Evolutionary conservation across 2,113 vertebrate species (phyloP), one percentile per base, ranked within the genome.

Genomic region (Chunga burmeisteri): DNA sequence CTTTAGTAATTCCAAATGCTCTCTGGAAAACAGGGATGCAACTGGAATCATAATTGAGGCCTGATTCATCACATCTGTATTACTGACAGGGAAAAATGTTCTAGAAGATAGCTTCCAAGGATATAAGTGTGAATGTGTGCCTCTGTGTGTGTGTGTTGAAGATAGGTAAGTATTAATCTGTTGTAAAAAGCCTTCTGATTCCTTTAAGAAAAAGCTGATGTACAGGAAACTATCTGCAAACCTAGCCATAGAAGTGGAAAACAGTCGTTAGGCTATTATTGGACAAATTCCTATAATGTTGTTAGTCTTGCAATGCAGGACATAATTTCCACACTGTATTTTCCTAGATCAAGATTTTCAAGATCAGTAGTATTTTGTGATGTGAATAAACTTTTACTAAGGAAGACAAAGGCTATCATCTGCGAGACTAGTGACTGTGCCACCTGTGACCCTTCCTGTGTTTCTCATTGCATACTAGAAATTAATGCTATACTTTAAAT

Each of bases 1-100:
- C 72, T 96, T 91, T 2, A 87, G 44, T 72, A 91, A 68, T 92
- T 94, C 65, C 73, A 94, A 71, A 85, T 94, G 61, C 65, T 91
- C 52, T 79, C 73, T 95, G 89, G 65, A 93, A 94, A 96, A 94
- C 53, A 91, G 34, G 72, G 66, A 84, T 87, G 62, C 52, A 88
- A 40, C 42, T 78, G 50, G 79, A 94, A 88, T 96, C 53, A 26
- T 68, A 78, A 63, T 0, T 68, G 80, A 93, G 38, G 52, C 55
- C 79, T 67, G 65, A 79, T 75, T 89, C 49, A 79, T 86, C 65
- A 72, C 34, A 83, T 68, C 56, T 81, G 34, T 79, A 68, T 81
- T 70, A 91, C 22, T 82, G 81, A 62, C 36, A 56, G 13, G 49
- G 25, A 66, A 86, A 88, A 83, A 58, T 47, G 8, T 59, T 74